Evolutionary conservation across 1,140 invertebrate genomes (phyloP).

Genomic region (Cydia fagiglandana): DNA sequence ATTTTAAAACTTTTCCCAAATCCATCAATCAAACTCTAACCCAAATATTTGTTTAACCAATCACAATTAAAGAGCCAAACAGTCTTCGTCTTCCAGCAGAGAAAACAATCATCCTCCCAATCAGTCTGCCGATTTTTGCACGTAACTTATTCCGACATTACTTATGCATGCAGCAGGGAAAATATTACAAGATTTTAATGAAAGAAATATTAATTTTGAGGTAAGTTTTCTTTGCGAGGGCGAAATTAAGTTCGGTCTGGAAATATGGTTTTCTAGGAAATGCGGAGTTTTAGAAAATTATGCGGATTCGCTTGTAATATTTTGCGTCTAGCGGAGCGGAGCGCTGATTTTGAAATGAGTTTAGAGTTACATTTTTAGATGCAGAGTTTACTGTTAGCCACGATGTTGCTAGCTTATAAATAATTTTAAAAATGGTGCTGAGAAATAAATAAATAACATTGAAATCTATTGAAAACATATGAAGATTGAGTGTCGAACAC

Average conservation of each 20-base stretch:
- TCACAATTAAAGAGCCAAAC: slow-evolving; percentile 49
- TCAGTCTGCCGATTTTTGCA: slow-evolving; percentile 65
- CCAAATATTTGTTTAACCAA: slow-evolving; percentile 53
- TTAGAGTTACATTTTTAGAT: slow-evolving; percentile 34
- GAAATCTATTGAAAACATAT: too few species aligned
- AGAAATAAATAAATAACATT: too few species aligned
- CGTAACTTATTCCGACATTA: slow-evolving; percentile 77
- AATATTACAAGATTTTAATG: slow-evolving; percentile 81
- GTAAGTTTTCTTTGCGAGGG: slow-evolving; percentile 72
- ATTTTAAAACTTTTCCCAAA: not conserved
- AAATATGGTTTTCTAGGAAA: slow-evolving; percentile 43
- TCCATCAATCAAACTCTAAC: slow-evolving; percentile 28
- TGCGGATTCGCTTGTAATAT: slow-evolving; percentile 31
- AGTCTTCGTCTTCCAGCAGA: slow-evolving; percentile 39
- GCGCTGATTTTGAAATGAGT: slow-evolving; percentile 13
- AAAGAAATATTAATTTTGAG: slow-evolving; percentile 80
- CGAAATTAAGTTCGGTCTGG: slow-evolving; percentile 66
- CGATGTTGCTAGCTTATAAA: not conserved
- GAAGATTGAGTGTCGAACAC: too few species aligned
- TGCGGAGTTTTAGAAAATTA: slow-evolving; percentile 34
- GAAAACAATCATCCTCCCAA: slow-evolving; percentile 52
- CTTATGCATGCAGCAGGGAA: slow-evolving; percentile 80
- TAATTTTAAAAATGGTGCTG: not conserved
- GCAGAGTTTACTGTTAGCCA: not conserved
- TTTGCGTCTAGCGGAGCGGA: slow-evolving; percentile 12